Conservation (phyloP, 2,797 vertebrate species). For the Rhinella marina region DNA sequence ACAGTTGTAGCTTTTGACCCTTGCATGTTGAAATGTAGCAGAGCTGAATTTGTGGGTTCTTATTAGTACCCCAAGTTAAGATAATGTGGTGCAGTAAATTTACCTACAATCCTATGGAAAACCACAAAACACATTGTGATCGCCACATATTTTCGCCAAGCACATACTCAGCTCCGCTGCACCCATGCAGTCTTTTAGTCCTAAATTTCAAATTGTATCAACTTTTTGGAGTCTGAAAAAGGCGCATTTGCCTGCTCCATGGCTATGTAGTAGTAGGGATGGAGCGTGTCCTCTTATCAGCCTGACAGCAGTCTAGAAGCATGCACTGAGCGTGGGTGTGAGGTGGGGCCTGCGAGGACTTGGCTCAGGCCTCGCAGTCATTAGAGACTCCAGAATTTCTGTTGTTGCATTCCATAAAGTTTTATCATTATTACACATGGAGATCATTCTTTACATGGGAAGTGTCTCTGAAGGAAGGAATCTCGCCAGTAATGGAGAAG, state of each 20-base stretch:
- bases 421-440: slow-evolving; percentile 82
- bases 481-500: slow-evolving; percentile 71
- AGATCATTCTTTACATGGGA: slow-evolving; percentile 82
- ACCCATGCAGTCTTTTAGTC: neutral
- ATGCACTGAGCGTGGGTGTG: slow-evolving; percentile 78
- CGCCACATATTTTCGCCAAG: neutral
- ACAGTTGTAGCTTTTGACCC: neutral
- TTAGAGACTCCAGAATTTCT: slow-evolving; percentile 81
- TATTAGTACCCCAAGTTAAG: neutral
- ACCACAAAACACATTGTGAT: neutral
- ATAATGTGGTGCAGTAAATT: neutral
- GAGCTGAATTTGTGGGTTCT: neutral
- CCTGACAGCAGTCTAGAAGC: slow-evolving; percentile 81
- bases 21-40: neutral
- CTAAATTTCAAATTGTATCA: too few relatives aligned
- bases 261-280: neutral
- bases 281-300: slow-evolving; percentile 74
- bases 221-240: neutral
- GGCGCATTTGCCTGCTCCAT: neutral
- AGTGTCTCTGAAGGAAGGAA: slow-evolving; percentile 74
- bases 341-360: slow-evolving; percentile 79
- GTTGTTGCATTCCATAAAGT: slow-evolving; percentile 83
- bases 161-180: neutral
- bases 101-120: neutral
- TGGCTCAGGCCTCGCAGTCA: slow-evolving; percentile 75